Evolutionary conservation across 1,140 invertebrate species (phyloP), one percentile per base, ranked within the genome.

Genomic region (Prorops nasuta): DNA sequence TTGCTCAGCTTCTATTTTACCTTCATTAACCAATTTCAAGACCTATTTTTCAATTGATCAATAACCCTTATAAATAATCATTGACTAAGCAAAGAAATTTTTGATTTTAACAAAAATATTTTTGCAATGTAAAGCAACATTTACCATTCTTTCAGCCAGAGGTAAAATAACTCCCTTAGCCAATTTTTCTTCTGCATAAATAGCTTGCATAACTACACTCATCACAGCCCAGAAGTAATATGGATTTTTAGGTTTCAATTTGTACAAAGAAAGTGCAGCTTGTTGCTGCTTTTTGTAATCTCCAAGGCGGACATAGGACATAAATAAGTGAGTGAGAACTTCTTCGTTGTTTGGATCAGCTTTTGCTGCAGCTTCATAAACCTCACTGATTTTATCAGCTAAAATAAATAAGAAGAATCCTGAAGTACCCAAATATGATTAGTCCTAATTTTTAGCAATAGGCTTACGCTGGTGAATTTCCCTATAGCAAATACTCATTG

Each of bases 191-290:
- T 79, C 70, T 3, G 69, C 65, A 45, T 67, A 65, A 49, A 70
- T 63, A 51, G 91, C 91, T 81, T 96, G 94, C 81, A 98, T 87
- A 14, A 97, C 87, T 67, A 95, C 85, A 71, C 93, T 96, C 89
- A 97, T 97, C 12, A 98, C 88, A 47, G 90, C 90, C 96, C 96
- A 98, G 74, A 96, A 97, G 70, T 96, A 97, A 74, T 98, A 98
- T 0, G 94, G 94, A 73, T 94, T 96, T 74, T 97, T 98, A 19
- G 91, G 88, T 69, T 88, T 88, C 20, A 92, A 76, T 78, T 94
- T 96, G 68, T 95, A 97, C 3, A 98, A 79, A 16, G 83, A 81
- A 80, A 97, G 84, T 1, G 96, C 96, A 7, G 88, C 87, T 50
- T 88, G 83, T 64, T 98, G 92, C 68, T 98, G 96, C 19, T 91